Conservation (phyloP, 2,888 invertebrate species). For the Drosophila phalerata region DNA sequence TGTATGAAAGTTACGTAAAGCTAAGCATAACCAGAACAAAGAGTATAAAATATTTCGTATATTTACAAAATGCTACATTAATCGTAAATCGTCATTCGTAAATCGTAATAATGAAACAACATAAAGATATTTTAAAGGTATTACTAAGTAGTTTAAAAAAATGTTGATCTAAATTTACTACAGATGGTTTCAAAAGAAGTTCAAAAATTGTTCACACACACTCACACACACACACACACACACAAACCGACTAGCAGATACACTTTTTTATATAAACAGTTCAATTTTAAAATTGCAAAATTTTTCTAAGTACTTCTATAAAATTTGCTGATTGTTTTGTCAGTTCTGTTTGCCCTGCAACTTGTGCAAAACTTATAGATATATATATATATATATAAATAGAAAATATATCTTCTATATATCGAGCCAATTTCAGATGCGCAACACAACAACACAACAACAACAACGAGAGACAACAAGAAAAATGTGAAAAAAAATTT, state of each 20-base stretch:
- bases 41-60: background rate
- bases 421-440: slow-evolving; percentile 22
- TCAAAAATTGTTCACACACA: background rate
- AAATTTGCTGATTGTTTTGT: background rate
- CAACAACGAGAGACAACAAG: slow-evolving; percentile 10
- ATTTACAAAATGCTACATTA: background rate
- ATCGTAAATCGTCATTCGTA: background rate
- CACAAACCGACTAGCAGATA: slow-evolving; percentile 19
- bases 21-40: slow-evolving; percentile 17
- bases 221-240: slow-evolving; percentile 11
- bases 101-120: background rate
- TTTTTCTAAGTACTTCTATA: background rate
- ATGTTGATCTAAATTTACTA: background rate
- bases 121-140: background rate
- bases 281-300: background rate
- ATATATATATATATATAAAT: slow-evolving; percentile 3
- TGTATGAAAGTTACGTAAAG: slow-evolving; percentile 14
- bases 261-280: slow-evolving; percentile 1
- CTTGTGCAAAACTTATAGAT: slow-evolving; percentile 23
- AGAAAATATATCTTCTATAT: background rate
- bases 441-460: slow-evolving; percentile 25
- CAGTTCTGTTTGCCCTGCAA: slow-evolving; percentile 9
- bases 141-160: background rate
- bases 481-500: background rate
- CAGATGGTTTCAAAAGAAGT: background rate